Base-by-base conservation (phyloP, 2,888 invertebrate species). In the Cephus nigrinus region DNA sequence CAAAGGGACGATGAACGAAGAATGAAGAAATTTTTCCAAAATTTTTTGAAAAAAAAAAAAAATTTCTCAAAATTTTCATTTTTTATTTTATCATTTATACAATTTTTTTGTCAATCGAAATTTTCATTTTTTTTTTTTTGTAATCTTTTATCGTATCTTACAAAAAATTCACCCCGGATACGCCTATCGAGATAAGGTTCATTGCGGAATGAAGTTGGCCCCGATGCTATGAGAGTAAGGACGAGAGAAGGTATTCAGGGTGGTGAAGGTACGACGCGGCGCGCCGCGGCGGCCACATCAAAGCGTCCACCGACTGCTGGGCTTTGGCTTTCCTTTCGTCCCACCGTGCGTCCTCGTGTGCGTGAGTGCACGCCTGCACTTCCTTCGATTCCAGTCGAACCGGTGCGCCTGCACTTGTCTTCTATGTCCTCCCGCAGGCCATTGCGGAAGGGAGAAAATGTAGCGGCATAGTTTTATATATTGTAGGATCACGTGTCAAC, bases 381-480 rank as follows among this genome's bases (percentile, higher is more conserved):
- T 71, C 73, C 84, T 87, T 87, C 85, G 88, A 89, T 89, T 89
- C 89, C 88, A 88, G 89, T 89, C 84, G 88, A 88, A 88, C 88
- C 88, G 88, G 88, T 88, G 87, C 80, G 76, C 81, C 75, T 79
- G 77, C 77, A 79, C 80, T 79, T 80, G 40, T 78, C 68, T 71
- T 55, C 78, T 75, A 33, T 68, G 77, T 73, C 55, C 55, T 55
- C 23, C 55, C 36, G 73, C 68, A 30, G 23, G 31, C 15, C 23
- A 73, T 68, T 30, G 68, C 80, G 81, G 82, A 81, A 82, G 82
- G 82, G 81, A 84, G 86, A 83, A 55, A 55, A 86, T 84, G 82
- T 84, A 83, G 80, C 81, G 82, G 83, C 82, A 84, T 85, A 85
- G 82, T 80, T 81, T 78, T 76, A 79, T 84, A 83, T 81, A 81